Percentiles rank a stretch among this genome's conserved stretches.
These are phyloP conservation scores for Torymus texanus DNA, from an alignment of 2,888 invertebrate species.

Conservation along the genomic window DNA sequence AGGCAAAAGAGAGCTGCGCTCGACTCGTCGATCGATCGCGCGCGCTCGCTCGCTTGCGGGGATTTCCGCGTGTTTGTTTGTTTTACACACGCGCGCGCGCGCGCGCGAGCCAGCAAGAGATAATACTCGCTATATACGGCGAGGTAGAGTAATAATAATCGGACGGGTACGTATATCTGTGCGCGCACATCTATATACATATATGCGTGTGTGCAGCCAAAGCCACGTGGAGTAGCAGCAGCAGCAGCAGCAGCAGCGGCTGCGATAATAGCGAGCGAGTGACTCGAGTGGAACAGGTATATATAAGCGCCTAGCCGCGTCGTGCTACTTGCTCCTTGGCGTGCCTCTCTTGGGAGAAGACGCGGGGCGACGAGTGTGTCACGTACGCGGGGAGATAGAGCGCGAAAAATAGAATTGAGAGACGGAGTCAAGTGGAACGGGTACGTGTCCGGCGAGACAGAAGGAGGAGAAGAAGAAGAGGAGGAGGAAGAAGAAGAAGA, in stretches of 20 bases:
- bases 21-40: conserved; percentile 31
- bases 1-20: neutral
- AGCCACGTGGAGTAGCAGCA: too few relatives aligned
- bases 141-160: neutral
- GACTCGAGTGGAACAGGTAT: too few relatives aligned
- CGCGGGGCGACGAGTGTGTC: too few relatives aligned
- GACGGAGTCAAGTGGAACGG: conserved; percentile 18
- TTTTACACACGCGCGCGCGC: conserved; percentile 4
- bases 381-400: neutral
- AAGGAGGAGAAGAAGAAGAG: conserved; percentile 8
- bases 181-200: too few relatives aligned
- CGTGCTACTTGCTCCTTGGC: too few relatives aligned
- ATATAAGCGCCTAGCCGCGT: too few relatives aligned
- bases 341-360: too few relatives aligned
- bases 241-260: too few relatives aligned
- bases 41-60: conserved; percentile 4
- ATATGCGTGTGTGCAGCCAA: too few relatives aligned
- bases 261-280: too few relatives aligned
- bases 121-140: too few relatives aligned
- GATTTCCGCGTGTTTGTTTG: conserved; percentile 31
- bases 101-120: neutral
- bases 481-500: neutral
- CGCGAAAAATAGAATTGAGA: neutral
- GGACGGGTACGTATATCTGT: neutral
- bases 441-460: neutral